Evolutionary conservation across 2,888 invertebrate genomes (phyloP).

Genomic region (Rhyacophila evoluta): DNA sequence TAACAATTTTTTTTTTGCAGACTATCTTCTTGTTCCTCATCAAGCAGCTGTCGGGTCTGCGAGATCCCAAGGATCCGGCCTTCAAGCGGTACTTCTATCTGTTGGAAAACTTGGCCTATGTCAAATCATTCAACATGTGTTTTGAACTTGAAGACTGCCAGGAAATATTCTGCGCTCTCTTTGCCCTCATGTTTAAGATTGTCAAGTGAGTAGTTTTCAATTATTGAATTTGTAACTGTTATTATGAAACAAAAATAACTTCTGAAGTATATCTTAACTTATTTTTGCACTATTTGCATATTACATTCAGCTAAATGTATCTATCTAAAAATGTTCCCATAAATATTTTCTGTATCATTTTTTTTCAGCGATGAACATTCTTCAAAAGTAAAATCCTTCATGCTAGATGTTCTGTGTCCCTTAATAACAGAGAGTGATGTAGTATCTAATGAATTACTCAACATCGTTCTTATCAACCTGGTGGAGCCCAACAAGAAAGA

Average conservation of each 20-base stretch:
- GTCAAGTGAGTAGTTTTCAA: constrained; percentile 92
- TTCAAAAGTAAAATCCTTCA: constrained; percentile 94
- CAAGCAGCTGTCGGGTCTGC: constrained; percentile 91
- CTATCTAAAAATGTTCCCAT: no score
- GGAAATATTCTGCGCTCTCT: constrained; percentile 94
- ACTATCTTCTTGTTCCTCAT: constrained; percentile 95
- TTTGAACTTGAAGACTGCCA: constrained; percentile 98
- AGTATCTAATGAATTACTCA: constrained; percentile 92
- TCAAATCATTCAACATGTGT: constrained; percentile 99
- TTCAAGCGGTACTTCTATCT: constrained; percentile 98
- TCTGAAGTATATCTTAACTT: no score
- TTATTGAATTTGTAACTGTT: neutral
- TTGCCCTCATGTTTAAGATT: constrained; percentile 94
- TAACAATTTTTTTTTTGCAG: constrained; percentile 61
- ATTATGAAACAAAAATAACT: no score
- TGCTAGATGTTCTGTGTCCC: constrained; percentile 95
- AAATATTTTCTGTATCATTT: no score
- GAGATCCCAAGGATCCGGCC: constrained; percentile 96
- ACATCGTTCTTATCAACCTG: constrained; percentile 93
- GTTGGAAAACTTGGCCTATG: constrained; percentile 95
- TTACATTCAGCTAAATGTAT: no score
- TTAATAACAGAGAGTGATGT: constrained; percentile 95
- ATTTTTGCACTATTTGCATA: no score
- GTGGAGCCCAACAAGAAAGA: constrained; percentile 94
- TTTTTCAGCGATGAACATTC: constrained; percentile 90